Conservation (phyloP, 2,797 vertebrate species). For the Gila robusta region DNA sequence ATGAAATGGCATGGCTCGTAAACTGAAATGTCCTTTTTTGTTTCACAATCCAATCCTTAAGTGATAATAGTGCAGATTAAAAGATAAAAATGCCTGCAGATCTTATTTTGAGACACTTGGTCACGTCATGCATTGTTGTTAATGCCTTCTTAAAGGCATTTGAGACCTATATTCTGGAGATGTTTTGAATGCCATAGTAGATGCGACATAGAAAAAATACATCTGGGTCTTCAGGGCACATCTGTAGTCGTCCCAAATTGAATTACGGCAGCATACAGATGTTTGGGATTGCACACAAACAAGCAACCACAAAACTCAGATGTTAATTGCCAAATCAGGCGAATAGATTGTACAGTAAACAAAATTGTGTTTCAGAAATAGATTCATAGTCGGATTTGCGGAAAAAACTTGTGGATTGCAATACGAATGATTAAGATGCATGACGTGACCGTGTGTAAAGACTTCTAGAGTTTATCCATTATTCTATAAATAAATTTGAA, state of each 20-base stretch:
- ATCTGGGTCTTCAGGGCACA: not conserved
- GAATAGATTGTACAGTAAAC: not conserved
- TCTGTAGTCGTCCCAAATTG: not conserved
- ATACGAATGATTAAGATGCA: not conserved
- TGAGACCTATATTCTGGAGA: not conserved
- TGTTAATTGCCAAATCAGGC: not conserved
- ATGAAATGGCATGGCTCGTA: not conserved
- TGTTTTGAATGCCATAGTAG: not conserved
- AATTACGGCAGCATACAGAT: not conserved
- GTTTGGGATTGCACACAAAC: not conserved
- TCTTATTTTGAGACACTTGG: conserved; percentile 3
- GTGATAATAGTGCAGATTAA: not conserved
- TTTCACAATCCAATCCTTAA: not conserved
- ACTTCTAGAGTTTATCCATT: not conserved
- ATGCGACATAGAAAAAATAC: not conserved
- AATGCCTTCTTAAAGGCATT: not conserved
- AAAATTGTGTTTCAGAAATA: not conserved
- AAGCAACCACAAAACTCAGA: not conserved
- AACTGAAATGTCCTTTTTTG: not conserved
- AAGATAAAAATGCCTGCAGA: not conserved
- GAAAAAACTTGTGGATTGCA: not conserved
- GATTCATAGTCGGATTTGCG: not conserved
- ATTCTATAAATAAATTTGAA: not conserved
- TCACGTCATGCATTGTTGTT: not conserved
- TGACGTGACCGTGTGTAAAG: not conserved